Evolutionary conservation across 2,888 invertebrate genomes (phyloP), one percentile per base, ranked within the genome.

Genomic region (Sarcophaga rosellei): DNA sequence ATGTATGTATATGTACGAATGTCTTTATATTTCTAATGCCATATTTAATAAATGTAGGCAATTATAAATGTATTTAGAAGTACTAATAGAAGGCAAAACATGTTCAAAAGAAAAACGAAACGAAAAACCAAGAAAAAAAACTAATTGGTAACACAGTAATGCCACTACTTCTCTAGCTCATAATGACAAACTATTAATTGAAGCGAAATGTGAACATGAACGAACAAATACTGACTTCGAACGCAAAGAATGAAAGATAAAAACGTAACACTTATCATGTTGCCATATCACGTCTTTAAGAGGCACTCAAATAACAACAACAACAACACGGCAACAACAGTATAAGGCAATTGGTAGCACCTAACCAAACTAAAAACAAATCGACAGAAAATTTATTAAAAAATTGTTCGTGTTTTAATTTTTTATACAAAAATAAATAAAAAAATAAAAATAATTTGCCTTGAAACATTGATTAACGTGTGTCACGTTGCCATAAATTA

Each of bases 401-500:
- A 75, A n/a, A 25, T 2, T 70, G 47, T 45, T 66, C 35, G 17
- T 59, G 69, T 59, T 10, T 73, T 21, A 65, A 6, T 25, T 21
- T 21, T n/a, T 61, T 25, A 65, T 23, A 35, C 47, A 47, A 53
- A 11, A 72, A 73, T 35, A 25, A 35, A 5, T 6, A 35, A 35
- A 35, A 35, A 35, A 35, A n/a, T n/a, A n/a, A 35, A 10, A 35
- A 35, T 35, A 57, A 75, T 73, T 81, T 78, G 84, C 86, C 86
- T 87, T 87, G 86, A 83, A 85, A 80, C 74, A 82, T 83, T 85
- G 91, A 91, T 91, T 90, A 91, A 90, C 90, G 90, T 87, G 70
- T 87, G 90, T 90, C 90, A 89, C 89, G 89, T 90, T 88, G 90
- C 90, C 90, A 90, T 91, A 91, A 90, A 90, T 89, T 89, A 90